phyloP scores from a whole-genome alignment of 2,888 invertebrate genomes.

The Campoplex nolae region DNA sequence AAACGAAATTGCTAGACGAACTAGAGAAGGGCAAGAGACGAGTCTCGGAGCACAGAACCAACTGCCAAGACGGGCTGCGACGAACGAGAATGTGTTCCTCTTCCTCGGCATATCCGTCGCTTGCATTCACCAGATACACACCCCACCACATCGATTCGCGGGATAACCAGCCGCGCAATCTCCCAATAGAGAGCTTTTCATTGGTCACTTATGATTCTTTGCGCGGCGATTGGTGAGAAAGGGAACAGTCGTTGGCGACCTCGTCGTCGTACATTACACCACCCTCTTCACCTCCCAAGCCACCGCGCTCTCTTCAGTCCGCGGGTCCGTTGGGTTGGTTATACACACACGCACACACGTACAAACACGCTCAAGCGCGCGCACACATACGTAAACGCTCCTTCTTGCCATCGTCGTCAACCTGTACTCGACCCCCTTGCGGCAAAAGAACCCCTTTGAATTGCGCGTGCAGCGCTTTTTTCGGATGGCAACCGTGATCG shows the following conservation, averaged over 20 bases:
- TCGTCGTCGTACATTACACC: slow-evolving; percentile 65
- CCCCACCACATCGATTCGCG: slow-evolving; percentile 73
- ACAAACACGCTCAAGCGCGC: too few species aligned
- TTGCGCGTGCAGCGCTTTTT: slow-evolving; percentile 58
- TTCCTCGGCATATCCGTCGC: slow-evolving; percentile 79
- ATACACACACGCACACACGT: neutral
- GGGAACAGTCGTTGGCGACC: slow-evolving; percentile 66
- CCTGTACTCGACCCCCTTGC: slow-evolving; percentile 63
- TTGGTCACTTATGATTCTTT: slow-evolving; percentile 66
- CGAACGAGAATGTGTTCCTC: slow-evolving; percentile 82
- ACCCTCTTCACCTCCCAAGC: slow-evolving; percentile 26
- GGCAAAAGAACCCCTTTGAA: slow-evolving; percentile 51
- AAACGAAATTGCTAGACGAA: slow-evolving; percentile 46
- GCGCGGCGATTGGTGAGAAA: slow-evolving; percentile 51
- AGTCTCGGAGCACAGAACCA: slow-evolving; percentile 77
- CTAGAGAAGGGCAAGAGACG: slow-evolving; percentile 64
- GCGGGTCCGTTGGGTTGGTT: slow-evolving; percentile 15
- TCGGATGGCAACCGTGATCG: slow-evolving; percentile 62
- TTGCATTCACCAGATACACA: slow-evolving; percentile 75
- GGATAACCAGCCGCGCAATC: slow-evolving; percentile 76
- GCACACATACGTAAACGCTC: slow-evolving; percentile 31
- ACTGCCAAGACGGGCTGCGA: slow-evolving; percentile 81
- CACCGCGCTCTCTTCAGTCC: neutral
- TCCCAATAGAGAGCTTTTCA: slow-evolving; percentile 66
- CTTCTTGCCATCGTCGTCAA: slow-evolving; percentile 47